Percentiles rank a stretch among this genome's conserved stretches.
These are phyloP conservation scores for Emmelina monodactyla DNA, from an alignment of 2,888 invertebrate species.

Conservation along the genomic window DNA sequence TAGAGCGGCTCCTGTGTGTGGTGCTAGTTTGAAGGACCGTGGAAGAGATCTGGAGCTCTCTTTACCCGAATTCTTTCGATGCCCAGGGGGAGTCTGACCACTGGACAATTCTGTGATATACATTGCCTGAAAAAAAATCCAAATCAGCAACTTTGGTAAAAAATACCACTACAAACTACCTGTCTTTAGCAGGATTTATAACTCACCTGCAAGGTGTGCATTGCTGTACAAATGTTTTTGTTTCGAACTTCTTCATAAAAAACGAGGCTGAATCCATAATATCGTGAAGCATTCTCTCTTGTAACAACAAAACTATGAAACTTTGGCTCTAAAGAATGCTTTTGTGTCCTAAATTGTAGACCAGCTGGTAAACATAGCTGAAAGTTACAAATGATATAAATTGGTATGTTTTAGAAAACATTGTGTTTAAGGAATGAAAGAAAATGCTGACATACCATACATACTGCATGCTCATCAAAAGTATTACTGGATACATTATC, in stretches of 20 bases:
- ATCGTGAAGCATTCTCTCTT: slow-evolving; percentile 93
- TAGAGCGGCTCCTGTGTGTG: slow-evolving; percentile 78
- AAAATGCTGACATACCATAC: slow-evolving; percentile 78
- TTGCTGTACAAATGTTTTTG: slow-evolving; percentile 91
- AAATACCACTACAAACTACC: background rate
- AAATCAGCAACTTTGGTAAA: background rate
- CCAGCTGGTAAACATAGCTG: slow-evolving; percentile 96
- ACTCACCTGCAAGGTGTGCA: slow-evolving; percentile 88
- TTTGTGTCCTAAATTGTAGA: slow-evolving; percentile 92
- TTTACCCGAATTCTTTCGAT: slow-evolving; percentile 64
- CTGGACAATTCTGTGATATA: slow-evolving; percentile 89
- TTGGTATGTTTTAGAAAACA: background rate
- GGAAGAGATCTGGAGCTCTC: slow-evolving; percentile 88
- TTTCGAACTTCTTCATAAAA: slow-evolving; percentile 97
- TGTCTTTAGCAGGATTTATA: background rate
- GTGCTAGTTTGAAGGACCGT: slow-evolving; percentile 85
- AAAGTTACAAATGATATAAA: slow-evolving; percentile 52
- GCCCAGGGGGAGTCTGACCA: slow-evolving; percentile 72
- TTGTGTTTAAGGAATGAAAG: background rate
- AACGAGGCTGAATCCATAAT: slow-evolving; percentile 93
- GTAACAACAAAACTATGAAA: slow-evolving; percentile 98
- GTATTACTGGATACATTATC: slow-evolving; percentile 87
- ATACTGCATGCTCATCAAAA: slow-evolving; percentile 94
- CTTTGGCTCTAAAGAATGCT: slow-evolving; percentile 82
- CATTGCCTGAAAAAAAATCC: slow-evolving; percentile 72